A percentile compares a stretch with the other conserved stretches of the same genome.
Evolutionary conservation across 2,113 vertebrate species (phyloP).

Genomic region (Talpa occidentalis): DNA sequence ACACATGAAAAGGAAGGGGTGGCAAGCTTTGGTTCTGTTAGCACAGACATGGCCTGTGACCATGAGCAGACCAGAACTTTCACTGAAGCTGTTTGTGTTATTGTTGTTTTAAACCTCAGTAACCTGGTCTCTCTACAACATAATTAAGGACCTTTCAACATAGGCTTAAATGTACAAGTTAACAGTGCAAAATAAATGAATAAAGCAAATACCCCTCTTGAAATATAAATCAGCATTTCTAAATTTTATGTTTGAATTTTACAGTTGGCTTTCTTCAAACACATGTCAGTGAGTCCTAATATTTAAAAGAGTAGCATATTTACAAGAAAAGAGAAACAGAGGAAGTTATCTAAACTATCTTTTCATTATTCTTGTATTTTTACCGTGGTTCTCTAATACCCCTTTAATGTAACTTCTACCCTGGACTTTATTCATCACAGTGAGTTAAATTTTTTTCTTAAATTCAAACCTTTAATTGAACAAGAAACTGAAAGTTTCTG

Average conservation of each 20-base stretch:
- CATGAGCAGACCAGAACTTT: background rate
- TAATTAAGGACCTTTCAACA: background rate
- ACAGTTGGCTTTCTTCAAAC: slow-evolving; percentile 5
- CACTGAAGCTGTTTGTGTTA: background rate
- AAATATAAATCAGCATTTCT: background rate
- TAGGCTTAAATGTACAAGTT: background rate
- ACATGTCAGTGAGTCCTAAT: background rate
- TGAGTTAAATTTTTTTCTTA: background rate
- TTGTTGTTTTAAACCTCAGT: background rate
- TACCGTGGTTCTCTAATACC: background rate
- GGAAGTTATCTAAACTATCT: background rate
- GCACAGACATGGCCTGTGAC: background rate
- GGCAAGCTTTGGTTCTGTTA: background rate
- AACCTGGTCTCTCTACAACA: background rate
- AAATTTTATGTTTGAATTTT: background rate
- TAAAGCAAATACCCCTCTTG: background rate
- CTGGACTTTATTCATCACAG: background rate
- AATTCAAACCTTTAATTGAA: slow-evolving; percentile 4
- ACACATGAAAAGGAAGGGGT: background rate
- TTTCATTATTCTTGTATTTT: background rate
- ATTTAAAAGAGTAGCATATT: background rate
- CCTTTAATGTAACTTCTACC: background rate
- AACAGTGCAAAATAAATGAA: background rate
- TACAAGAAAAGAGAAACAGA: background rate
- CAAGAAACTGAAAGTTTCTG: slow-evolving; percentile 34